Conservation (phyloP, 1,140 invertebrate genomes). For the Spodoptera litura region DNA sequence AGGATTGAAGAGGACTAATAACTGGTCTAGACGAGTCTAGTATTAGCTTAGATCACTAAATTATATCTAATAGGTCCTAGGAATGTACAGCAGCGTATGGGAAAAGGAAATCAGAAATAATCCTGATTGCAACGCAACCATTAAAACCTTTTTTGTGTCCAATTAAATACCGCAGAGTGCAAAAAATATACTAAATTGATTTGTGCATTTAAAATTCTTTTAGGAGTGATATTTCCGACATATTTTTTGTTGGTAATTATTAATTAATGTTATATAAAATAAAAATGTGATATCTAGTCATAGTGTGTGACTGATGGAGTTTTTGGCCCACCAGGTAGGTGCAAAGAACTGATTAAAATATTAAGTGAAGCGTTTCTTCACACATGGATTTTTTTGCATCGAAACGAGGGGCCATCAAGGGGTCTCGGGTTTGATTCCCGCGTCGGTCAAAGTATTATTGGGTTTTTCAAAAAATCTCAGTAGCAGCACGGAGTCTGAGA, state of each 20-base stretch:
- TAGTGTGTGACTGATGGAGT: no score
- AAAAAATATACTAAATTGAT: slow-evolving; percentile 11
- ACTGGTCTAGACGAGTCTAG: slow-evolving; percentile 19
- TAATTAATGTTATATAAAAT: neutral
- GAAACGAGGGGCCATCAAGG: no score
- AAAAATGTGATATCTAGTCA: neutral
- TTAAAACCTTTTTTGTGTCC: neutral
- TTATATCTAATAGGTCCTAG: slow-evolving; percentile 21
- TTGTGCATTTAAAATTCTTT: neutral
- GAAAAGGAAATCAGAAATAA: slow-evolving; percentile 25
- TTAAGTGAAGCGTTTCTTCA: no score
- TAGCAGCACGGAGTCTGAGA: no score
- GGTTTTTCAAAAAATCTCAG: no score
- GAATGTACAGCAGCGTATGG: slow-evolving; percentile 39
- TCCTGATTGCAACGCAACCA: slow-evolving; percentile 1
- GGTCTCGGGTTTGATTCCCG: no score
- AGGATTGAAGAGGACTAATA: slow-evolving; percentile 35
- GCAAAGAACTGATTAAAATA: no score
- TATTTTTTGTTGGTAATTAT: slow-evolving; percentile 4
- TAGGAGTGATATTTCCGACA: slow-evolving; percentile 26
- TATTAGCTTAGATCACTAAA: slow-evolving; percentile 37
- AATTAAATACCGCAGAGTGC: neutral
- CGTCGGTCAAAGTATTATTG: no score
- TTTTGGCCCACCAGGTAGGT: no score
- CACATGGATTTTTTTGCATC: no score